A percentile compares a stretch with the other conserved stretches of the same genome.
phyloP scores from a whole-genome alignment of 2,888 invertebrate genomes.

The Drosophila nr. perissopoda region DNA sequence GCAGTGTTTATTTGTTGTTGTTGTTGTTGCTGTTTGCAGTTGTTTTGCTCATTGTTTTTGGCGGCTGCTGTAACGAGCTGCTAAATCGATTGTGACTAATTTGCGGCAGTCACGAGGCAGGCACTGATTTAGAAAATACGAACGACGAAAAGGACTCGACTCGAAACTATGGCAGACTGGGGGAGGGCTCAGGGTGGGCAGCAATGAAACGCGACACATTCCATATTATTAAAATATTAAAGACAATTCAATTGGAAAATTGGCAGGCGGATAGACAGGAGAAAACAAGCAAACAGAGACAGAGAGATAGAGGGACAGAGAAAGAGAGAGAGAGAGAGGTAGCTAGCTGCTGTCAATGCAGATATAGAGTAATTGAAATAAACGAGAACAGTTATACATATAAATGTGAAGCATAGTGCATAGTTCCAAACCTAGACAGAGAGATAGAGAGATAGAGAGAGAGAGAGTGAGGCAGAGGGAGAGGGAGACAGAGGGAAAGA shows the following conservation, averaged over 20 bases:
- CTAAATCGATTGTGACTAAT: slow-evolving; percentile 81
- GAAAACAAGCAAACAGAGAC: neutral
- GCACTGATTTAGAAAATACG: slow-evolving; percentile 64
- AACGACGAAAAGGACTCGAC: slow-evolving; percentile 42
- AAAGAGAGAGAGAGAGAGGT: neutral
- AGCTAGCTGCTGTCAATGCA: slow-evolving; percentile 45
- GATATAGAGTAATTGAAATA: slow-evolving; percentile 77
- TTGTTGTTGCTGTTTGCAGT: slow-evolving; percentile 20
- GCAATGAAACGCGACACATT: slow-evolving; percentile 48
- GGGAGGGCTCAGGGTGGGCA: slow-evolving; percentile 3
- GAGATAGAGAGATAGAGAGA: slow-evolving; percentile 5
- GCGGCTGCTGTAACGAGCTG: slow-evolving; percentile 72
- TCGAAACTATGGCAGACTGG: neutral
- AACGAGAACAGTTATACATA: slow-evolving; percentile 58
- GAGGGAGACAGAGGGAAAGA: neutral
- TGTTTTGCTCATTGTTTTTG: slow-evolving; percentile 49
- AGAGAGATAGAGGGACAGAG: slow-evolving; percentile 2
- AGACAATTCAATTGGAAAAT: slow-evolving; percentile 80
- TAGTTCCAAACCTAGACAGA: neutral
- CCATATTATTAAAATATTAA: slow-evolving; percentile 76
- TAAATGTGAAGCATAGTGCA: neutral
- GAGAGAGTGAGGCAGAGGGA: neutral
- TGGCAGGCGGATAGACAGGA: slow-evolving; percentile 64
- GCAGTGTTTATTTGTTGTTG: slow-evolving; percentile 39
- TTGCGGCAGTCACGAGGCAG: slow-evolving; percentile 67